Base-by-base conservation (phyloP, 1,140 invertebrate genomes). In the Euwallacea similis region DNA sequence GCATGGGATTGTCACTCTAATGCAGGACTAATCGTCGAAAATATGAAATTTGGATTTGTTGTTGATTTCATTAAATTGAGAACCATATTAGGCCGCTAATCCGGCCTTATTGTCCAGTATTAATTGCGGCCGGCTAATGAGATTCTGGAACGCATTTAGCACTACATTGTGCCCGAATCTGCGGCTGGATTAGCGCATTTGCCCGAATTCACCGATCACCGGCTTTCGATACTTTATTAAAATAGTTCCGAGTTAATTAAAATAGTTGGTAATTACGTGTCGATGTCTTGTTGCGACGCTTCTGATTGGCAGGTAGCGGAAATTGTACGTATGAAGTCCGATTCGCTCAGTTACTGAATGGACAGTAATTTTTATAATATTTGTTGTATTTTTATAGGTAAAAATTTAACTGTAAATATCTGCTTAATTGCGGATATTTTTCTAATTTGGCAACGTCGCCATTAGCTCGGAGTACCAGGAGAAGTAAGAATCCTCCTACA, bases 51-150 rank as follows among this genome's bases (percentile, higher is more conserved):
- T 33, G 21, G 21, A 33, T 33, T 33, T 33, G 21, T 33, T 33
- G 21, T 33, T 33, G 21, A 50, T 50, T 50, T 50, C 13, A 50
- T 50, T 50, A 50, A 50, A 50, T 50, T 7, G 9, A 13, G 46
- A 11, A 2, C 21, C 46, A 13, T 6, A 50, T 50, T 50, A 50
- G 46, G 9, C 42, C 33, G 33, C 6, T 61, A 61, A 61, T 61
- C 11, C 16, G 59, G 11, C 42, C n/a, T 33, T 64, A 64, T 64
- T 64, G 62, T 64, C 47, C 62, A 15, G 21, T 64, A 64, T 64
- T 64, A 64, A 50, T 64, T 64, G 62, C 15, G 62, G 62, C 10
- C 62, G 46, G 62, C 9, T 64, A 64, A 64, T 64, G 42, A 64
- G 62, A 64, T 64, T 53, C 15, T 21, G 46, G n/a, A 41, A 13